Percentiles rank a stretch among this genome's conserved stretches.
Conservation (phyloP, 92 coral and sea anemone genomes). For the Nematostella vectensis region DNA sequence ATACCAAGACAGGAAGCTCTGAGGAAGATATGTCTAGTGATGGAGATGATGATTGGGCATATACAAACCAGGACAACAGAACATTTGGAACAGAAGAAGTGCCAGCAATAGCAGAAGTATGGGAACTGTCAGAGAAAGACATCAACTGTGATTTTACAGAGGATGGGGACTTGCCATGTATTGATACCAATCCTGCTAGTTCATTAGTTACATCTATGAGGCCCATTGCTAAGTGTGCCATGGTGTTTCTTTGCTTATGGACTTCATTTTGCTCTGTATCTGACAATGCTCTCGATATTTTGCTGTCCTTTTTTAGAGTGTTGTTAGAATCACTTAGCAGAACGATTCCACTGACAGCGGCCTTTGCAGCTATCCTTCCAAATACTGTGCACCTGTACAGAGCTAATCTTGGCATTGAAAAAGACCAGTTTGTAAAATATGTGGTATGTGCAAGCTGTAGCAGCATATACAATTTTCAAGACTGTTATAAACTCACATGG, state of each 20-base stretch:
- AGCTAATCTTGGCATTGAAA: constrained; percentile 3
- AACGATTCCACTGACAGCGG: constrained; percentile 20
- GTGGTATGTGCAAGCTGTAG: constrained; percentile 16
- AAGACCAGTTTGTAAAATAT: constrained; percentile 12
- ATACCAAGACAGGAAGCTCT: too few relatives aligned
- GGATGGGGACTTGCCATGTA: too few relatives aligned
- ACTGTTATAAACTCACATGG: constrained; percentile 2
- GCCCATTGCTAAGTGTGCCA: constrained; percentile 25
- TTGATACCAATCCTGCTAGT: constrained; percentile 9
- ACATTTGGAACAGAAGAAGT: not conserved
- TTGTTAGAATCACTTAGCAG: constrained; percentile 24
- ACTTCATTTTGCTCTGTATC: constrained; percentile 53
- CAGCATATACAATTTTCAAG: constrained; percentile 13
- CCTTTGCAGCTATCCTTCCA: constrained; percentile 17
- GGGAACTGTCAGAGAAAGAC: too few relatives aligned
- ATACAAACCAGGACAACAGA: too few relatives aligned
- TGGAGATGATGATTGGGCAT: too few relatives aligned
- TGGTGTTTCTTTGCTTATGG: too few relatives aligned
- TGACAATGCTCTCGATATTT: constrained; percentile 51
- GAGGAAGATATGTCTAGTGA: too few relatives aligned
- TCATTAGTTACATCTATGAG: constrained; percentile 5
- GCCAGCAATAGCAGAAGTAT: too few relatives aligned
- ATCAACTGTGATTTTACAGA: too few relatives aligned
- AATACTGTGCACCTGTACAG: constrained; percentile 3
- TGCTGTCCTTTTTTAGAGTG: constrained; percentile 20